Conservation (phyloP, 2,113 vertebrate species). For the Stercorarius parasiticus region DNA sequence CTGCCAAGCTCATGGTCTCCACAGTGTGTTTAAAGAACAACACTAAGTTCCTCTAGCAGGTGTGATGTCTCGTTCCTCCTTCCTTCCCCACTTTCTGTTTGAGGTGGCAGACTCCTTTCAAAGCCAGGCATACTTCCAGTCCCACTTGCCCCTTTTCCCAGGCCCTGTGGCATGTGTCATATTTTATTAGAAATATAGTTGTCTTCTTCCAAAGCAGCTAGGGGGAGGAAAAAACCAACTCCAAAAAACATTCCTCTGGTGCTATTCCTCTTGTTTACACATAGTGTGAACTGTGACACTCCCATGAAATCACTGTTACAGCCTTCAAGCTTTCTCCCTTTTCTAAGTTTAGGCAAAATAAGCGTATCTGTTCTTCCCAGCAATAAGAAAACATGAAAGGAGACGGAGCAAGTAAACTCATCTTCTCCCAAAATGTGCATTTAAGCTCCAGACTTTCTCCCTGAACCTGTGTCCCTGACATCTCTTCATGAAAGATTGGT, state of each 20-base stretch:
- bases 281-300: neutral
- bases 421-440: neutral
- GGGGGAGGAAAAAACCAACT: neutral
- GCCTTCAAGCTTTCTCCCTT: rapidly evolving
- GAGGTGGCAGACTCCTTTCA: neutral
- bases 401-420: neutral
- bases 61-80: neutral
- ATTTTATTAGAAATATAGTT: neutral
- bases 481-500: neutral
- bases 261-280: neutral
- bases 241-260: neutral
- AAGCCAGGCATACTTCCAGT: neutral
- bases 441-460: neutral
- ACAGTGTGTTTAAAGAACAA: neutral
- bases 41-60: neutral
- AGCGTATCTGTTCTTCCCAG: neutral
- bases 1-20: neutral
- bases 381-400: neutral
- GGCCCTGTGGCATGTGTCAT: neutral
- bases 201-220: neutral
- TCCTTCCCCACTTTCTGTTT: neutral
- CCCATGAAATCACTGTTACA: neutral
- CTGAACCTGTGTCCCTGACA: neutral
- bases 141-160: neutral
- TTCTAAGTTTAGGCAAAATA: neutral